A percentile compares a stretch with the other conserved stretches of the same genome.
Conservation (phyloP, 2,888 invertebrate species). For the Gonocerus acuteangulatus region DNA sequence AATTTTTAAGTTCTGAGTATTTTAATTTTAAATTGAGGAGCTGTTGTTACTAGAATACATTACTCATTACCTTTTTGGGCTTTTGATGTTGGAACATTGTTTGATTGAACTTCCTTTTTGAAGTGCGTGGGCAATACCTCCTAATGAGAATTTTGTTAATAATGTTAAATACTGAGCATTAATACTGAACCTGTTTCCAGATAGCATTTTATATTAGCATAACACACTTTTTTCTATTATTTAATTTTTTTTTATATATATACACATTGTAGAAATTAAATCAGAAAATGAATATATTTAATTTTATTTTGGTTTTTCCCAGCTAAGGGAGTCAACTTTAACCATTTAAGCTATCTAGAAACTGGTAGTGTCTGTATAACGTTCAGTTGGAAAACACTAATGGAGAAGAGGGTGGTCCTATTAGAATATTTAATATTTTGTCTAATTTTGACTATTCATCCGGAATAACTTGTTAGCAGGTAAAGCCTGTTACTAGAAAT, state of each 20-base stretch:
- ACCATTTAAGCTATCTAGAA: slow-evolving; percentile 18
- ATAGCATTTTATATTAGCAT: slow-evolving; percentile 12
- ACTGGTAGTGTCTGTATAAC: slow-evolving; percentile 1
- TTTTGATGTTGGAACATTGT: too few relatives aligned
- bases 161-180: too few relatives aligned
- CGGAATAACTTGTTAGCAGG: too few relatives aligned
- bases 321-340: neutral
- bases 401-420: slow-evolving; percentile 9
- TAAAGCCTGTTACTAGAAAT: neutral
- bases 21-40: too few relatives aligned
- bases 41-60: too few relatives aligned
- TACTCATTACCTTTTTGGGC: too few relatives aligned
- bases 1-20: too few relatives aligned
- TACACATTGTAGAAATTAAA: neutral
- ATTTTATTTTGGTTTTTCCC: slow-evolving; percentile 2
- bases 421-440: neutral
- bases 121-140: too few relatives aligned
- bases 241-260: neutral
- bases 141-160: too few relatives aligned
- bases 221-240: neutral
- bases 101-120: too few relatives aligned
- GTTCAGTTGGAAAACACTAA: neutral
- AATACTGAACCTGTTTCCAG: slow-evolving; percentile 6
- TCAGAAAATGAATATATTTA: neutral
- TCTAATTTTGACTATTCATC: too few relatives aligned